phyloP scores from a whole-genome alignment of 2,888 invertebrate genomes.

The Eupithecia subfuscata region DNA sequence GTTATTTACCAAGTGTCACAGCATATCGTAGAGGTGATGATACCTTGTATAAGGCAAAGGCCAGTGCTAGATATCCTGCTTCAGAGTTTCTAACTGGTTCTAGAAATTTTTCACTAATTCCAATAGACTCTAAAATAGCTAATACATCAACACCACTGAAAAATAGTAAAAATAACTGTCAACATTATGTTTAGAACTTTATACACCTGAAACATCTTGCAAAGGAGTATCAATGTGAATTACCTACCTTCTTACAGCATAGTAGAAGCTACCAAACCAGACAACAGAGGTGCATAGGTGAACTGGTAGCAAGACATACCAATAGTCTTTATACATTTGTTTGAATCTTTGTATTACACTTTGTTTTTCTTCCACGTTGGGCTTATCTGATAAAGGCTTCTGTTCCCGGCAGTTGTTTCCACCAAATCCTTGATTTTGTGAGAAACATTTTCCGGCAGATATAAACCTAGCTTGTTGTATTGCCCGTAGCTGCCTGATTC shows the following conservation, averaged over 20 bases:
- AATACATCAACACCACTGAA: slow-evolving; percentile 96
- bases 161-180: slow-evolving; percentile 15
- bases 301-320: slow-evolving; percentile 97
- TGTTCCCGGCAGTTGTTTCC: slow-evolving; percentile 13
- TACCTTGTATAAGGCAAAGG: slow-evolving; percentile 97
- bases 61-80: slow-evolving; percentile 94
- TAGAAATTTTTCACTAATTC: slow-evolving; percentile 91
- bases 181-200: background rate
- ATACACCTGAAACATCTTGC: background rate
- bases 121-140: slow-evolving; percentile 88
- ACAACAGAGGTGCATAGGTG: slow-evolving; percentile 93
- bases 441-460: slow-evolving; percentile 54
- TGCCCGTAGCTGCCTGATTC: slow-evolving; percentile 45
- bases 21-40: slow-evolving; percentile 95
- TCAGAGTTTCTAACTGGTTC: slow-evolving; percentile 90
- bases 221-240: background rate
- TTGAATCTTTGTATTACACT: slow-evolving; percentile 85
- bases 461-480: slow-evolving; percentile 47
- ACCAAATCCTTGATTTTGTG: slow-evolving; percentile 44
- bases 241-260: slow-evolving; percentile 91
- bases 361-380: slow-evolving; percentile 73
- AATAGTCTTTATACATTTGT: slow-evolving; percentile 96
- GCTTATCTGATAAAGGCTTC: slow-evolving; percentile 26
- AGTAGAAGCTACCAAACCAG: slow-evolving; percentile 96
- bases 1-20: slow-evolving; percentile 90